Percentiles rank a stretch among this genome's conserved stretches.
phyloP scores from a whole-genome alignment of 2,797 vertebrate species.

The Hafferia zeledoni region DNA sequence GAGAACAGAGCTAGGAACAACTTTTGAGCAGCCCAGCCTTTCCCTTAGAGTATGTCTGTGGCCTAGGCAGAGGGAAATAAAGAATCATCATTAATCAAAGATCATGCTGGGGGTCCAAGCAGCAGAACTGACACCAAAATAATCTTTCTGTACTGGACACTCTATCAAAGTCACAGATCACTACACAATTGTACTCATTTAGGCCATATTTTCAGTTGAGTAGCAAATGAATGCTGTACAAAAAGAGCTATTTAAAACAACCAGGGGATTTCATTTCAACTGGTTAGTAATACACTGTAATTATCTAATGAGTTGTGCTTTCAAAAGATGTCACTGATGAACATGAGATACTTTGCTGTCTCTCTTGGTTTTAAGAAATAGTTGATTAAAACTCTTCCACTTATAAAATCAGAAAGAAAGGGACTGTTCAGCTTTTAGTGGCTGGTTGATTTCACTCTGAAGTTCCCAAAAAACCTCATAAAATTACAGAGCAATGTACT shows the following conservation, averaged over 20 bases:
- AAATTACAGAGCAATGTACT: neutral
- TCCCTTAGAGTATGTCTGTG: neutral
- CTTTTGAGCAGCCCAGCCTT: neutral
- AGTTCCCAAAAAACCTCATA: neutral
- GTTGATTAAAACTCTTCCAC: neutral
- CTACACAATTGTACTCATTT: neutral
- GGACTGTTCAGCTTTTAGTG: neutral
- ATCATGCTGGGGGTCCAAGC: neutral
- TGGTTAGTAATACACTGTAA: neutral
- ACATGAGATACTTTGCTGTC: neutral
- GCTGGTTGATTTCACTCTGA: neutral
- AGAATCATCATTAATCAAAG: neutral
- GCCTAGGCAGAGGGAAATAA: neutral
- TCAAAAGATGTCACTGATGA: neutral
- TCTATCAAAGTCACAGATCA: neutral
- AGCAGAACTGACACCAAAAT: neutral
- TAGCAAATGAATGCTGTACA: neutral
- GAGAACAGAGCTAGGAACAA: neutral
- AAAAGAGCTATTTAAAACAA: neutral
- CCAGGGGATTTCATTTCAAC: neutral
- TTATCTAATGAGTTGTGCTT: neutral
- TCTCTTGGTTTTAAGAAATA: neutral
- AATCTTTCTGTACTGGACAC: neutral
- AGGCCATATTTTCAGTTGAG: neutral
- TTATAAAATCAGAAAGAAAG: neutral